Base-by-base conservation (phyloP, 2,888 invertebrate genomes). In the Pristionchus mayeri region DNA sequence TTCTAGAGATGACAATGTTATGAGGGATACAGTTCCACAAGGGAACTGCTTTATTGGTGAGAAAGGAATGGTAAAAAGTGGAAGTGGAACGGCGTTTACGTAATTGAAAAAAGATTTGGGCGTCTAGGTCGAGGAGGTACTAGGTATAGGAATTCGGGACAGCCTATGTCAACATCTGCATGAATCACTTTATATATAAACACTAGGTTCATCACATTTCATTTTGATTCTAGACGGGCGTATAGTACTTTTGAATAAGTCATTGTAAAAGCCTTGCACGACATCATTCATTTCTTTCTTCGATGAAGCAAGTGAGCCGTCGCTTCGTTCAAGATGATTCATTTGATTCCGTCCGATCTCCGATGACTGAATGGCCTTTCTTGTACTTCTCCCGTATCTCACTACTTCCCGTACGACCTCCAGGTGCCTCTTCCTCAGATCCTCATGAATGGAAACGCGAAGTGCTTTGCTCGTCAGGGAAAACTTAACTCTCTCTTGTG, bases 201-300 rank as follows among this genome's bases (percentile, higher is more conserved):
- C n/a, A n/a, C n/a, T n/a, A n/a, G n/a, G n/a, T 13, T 75, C 75
- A 92, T 16, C 4, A 18, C 34, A 34, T 16, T 3, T 63, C 16
- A 30, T 30, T 7, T 34, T 34, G 16, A 16, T 13, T 63, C 63
- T 63, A 3, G 63, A 4, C 18, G 71, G 71, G 18, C 30, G 30
- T 3, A 30, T 2, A 2, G 9, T 75, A 16, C 24, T 40, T 40
- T 1, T 0, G 24, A 40, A 75, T 2, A 75, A 27, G 1, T 75
- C 75, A 21, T 75, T n/a, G n/a, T n/a, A n/a, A n/a, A n/a, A n/a
- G n/a, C n/a, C n/a, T n/a, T n/a, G n/a, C n/a, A n/a, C n/a, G 11
- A 75, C 44, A 13, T n/a, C 3, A 6, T n/a, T 48, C 3, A 75
- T 2, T 9, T 75, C 44, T 0, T 40, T 44, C 44, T 24, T 75